Percentiles rank a stretch among this genome's conserved stretches.
These are phyloP conservation scores for Heliconius ethilla DNA, from an alignment of 2,888 invertebrate genomes.

Conservation along the genomic window DNA sequence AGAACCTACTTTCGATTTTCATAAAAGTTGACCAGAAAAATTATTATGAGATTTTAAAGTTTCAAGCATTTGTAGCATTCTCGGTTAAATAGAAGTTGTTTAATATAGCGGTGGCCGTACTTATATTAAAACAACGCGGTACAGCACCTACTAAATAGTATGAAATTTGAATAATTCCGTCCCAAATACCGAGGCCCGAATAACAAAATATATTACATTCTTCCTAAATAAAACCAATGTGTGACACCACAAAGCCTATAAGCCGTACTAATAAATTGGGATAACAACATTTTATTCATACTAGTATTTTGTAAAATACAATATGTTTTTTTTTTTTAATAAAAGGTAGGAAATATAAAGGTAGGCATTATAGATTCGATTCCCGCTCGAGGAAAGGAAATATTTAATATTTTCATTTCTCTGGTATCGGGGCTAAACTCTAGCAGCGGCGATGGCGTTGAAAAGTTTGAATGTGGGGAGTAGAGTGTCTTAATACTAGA, in stretches of 20 bases:
- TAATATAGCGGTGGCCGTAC: slow-evolving; percentile 28
- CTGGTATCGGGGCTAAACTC: no score
- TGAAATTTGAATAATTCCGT: slow-evolving; percentile 37
- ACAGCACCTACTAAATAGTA: slow-evolving; percentile 27
- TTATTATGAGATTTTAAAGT: neutral
- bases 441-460: no score
- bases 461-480: neutral
- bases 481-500: neutral
- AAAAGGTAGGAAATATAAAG: no score
- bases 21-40: slow-evolving; percentile 1
- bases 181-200: slow-evolving; percentile 37
- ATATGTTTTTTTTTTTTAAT: neutral
- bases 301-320: neutral
- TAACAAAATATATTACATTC: slow-evolving; percentile 40
- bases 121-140: slow-evolving; percentile 28
- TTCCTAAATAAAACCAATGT: slow-evolving; percentile 33
- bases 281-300: slow-evolving; percentile 1
- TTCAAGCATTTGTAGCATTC: slow-evolving; percentile 26
- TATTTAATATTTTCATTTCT: no score
- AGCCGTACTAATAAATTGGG: slow-evolving; percentile 14
- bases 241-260: slow-evolving; percentile 28
- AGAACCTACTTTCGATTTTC: neutral
- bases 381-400: no score
- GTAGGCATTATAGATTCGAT: no score
- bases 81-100: slow-evolving; percentile 20